These are phyloP conservation scores for Caenorhabditis macrosperma DNA, from an alignment of 2,888 invertebrate species.

Conservation along the genomic window DNA sequence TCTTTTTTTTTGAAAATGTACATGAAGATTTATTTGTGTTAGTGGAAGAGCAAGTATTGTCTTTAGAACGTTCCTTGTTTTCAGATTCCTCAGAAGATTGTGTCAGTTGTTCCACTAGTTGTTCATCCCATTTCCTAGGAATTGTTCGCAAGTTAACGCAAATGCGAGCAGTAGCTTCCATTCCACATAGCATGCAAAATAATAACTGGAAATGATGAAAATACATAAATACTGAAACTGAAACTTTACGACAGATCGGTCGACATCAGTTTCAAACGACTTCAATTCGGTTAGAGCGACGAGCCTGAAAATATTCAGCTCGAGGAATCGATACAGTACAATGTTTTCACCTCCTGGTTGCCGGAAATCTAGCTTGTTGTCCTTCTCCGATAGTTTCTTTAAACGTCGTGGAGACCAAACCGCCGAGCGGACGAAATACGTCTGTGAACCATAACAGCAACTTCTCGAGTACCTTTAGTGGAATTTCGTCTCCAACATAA, in stretches of 20 bases:
- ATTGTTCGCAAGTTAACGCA: slow-evolving; percentile 60
- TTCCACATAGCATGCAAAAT: slow-evolving; percentile 59
- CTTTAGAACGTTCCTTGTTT: neutral
- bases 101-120: too few relatives aligned
- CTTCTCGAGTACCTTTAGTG: slow-evolving; percentile 49
- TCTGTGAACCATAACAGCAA: slow-evolving; percentile 61
- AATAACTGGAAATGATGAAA: slow-evolving; percentile 55
- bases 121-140: slow-evolving; percentile 54
- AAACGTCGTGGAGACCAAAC: slow-evolving; percentile 8
- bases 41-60: neutral
- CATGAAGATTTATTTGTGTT: neutral
- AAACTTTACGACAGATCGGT: slow-evolving; percentile 60
- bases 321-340: too few relatives aligned
- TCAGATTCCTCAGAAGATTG: too few relatives aligned
- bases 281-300: slow-evolving; percentile 50
- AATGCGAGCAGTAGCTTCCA: slow-evolving; percentile 53
- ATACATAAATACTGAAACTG: neutral
- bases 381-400: slow-evolving; percentile 28
- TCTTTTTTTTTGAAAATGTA: neutral
- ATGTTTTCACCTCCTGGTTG: slow-evolving; percentile 24
- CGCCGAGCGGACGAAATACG: slow-evolving; percentile 55
- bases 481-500: slow-evolving; percentile 39
- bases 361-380: slow-evolving; percentile 45
- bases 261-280: slow-evolving; percentile 63
- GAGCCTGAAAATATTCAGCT: too few relatives aligned